phyloP scores from a whole-genome alignment of 2,888 invertebrate species.

The Spatulosminthurus flaviceps region DNA sequence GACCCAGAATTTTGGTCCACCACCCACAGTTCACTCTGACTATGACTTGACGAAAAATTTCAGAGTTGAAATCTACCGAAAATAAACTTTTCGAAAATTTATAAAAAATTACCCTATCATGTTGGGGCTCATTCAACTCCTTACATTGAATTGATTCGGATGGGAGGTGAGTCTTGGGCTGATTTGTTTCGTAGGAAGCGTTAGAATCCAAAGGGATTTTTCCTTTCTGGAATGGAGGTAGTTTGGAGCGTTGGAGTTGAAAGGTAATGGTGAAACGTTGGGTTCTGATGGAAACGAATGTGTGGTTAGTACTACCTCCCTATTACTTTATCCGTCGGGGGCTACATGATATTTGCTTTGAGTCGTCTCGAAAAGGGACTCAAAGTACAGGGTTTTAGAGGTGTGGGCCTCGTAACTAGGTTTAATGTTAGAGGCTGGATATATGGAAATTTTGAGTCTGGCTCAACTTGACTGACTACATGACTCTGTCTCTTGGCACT shows the following conservation, averaged over 20 bases:
- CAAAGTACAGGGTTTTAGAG: conserved; percentile 48
- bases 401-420: neutral
- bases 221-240: too few relatives aligned
- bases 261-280: too few relatives aligned
- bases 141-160: neutral
- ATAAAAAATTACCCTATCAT: neutral
- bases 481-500: too few relatives aligned
- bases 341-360: conserved; percentile 44
- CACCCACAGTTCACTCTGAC: conserved; percentile 19
- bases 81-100: neutral
- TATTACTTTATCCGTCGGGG: conserved; percentile 1
- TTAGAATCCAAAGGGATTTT: too few relatives aligned
- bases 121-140: conserved; percentile 38
- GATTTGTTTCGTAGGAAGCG: neutral
- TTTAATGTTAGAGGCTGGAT: conserved; percentile 18
- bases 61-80: conserved; percentile 25
- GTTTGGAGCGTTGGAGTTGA: too few relatives aligned
- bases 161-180: neutral
- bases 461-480: too few relatives aligned
- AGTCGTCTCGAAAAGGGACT: conserved; percentile 32
- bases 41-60: conserved; percentile 15
- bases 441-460: neutral
- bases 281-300: too few relatives aligned
- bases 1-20: conserved; percentile 31
- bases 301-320: neutral